Conservation (phyloP, 2,888 invertebrate species). For the Nesidiocoris tenuis region DNA sequence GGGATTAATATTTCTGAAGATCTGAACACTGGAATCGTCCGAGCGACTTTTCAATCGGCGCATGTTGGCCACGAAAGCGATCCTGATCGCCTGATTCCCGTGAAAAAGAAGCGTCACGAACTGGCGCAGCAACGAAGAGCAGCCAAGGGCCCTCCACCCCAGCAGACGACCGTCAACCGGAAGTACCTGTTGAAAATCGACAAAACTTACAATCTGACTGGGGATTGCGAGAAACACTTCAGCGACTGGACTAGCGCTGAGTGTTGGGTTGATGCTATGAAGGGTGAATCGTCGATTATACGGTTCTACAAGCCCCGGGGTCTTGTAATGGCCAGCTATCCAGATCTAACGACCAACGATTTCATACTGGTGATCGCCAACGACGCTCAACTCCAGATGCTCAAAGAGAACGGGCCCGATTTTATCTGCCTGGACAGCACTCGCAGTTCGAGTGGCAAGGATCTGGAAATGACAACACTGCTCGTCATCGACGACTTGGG, state of each 20-base stretch:
- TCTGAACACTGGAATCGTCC: slow-evolving; percentile 1
- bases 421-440: slow-evolving; percentile 51
- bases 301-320: slow-evolving; percentile 29
- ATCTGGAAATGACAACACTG: slow-evolving; percentile 45
- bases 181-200: slow-evolving; percentile 22
- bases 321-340: background rate
- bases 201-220: slow-evolving; percentile 3
- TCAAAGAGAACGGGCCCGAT: slow-evolving; percentile 47
- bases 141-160: background rate
- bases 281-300: background rate
- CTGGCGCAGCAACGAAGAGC: background rate
- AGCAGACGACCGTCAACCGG: background rate
- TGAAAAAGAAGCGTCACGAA: background rate
- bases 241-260: slow-evolving; percentile 20
- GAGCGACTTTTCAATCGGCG: slow-evolving; percentile 1
- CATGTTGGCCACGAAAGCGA: background rate
- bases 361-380: slow-evolving; percentile 17
- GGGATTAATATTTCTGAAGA: background rate
- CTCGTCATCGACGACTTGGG: slow-evolving; percentile 48
- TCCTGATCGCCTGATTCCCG: background rate
- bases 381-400: slow-evolving; percentile 22
- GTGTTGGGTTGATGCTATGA: slow-evolving; percentile 16
- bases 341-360: slow-evolving; percentile 4
- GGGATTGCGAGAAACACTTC: background rate
- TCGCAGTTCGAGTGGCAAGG: slow-evolving; percentile 50